phyloP scores from a whole-genome alignment of 1,140 invertebrate genomes.

The Drosophila ohnishii region DNA sequence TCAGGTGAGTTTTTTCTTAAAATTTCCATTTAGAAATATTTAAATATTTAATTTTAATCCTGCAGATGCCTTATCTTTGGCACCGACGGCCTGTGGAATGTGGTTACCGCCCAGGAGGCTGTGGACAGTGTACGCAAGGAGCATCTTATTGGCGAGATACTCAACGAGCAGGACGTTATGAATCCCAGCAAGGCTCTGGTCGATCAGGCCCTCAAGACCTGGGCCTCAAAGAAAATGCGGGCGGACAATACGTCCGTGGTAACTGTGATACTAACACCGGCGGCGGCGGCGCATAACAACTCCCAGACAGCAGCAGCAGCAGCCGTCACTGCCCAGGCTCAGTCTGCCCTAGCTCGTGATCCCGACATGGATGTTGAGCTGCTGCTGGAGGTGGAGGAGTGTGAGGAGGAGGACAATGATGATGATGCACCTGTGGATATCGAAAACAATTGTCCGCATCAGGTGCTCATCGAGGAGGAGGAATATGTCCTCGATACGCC shows the following conservation, averaged over 20 bases:
- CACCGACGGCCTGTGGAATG: constrained; percentile 98
- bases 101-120: constrained; percentile 92
- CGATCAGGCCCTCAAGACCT: constrained; percentile 91
- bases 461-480: constrained; percentile 55
- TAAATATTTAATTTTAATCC: neutral
- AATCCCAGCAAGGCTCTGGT: constrained; percentile 96
- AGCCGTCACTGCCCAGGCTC: neutral
- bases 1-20: constrained; percentile 82
- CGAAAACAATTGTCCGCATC: constrained; percentile 40
- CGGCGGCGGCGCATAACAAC: constrained; percentile 63
- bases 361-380: constrained; percentile 41
- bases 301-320: neutral
- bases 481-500: constrained; percentile 63
- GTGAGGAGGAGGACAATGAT: constrained; percentile 26
- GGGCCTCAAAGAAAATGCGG: constrained; percentile 90
- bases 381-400: constrained; percentile 27
- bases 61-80: constrained; percentile 96
- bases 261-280: constrained; percentile 95
- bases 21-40: neutral
- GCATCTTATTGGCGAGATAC: constrained; percentile 88
- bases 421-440: constrained; percentile 21
- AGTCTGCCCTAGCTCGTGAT: constrained; percentile 5
- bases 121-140: constrained; percentile 92
- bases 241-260: constrained; percentile 98
- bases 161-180: constrained; percentile 82